Percentiles rank a stretch among this genome's conserved stretches.
Evolutionary conservation across 2,113 vertebrate genomes (phyloP).

Genomic region (Corythornis cristatus): DNA sequence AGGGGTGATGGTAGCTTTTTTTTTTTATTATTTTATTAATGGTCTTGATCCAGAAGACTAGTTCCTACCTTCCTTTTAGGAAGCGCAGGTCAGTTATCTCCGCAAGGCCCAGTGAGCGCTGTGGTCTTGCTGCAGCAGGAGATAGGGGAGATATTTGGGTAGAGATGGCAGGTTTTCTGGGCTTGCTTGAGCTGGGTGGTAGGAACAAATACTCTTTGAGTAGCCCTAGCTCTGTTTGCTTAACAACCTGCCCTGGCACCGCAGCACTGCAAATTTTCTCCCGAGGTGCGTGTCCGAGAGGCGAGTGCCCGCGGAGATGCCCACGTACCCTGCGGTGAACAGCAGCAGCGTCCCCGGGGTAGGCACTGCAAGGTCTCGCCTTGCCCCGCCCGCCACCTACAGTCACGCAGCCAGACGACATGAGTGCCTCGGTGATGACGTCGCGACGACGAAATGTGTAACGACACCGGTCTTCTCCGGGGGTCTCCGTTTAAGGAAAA

Average conservation of each 20-base stretch:
- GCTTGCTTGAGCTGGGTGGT: too few species aligned
- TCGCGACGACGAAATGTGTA: not conserved
- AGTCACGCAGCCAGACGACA: fast-evolving
- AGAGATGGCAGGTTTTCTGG: fast-evolving
- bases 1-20: fast-evolving
- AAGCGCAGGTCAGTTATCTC: fast-evolving
- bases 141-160: fast-evolving
- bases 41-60: not conserved
- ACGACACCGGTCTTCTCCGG: too few species aligned
- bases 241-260: fast-evolving
- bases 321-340: not conserved
- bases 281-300: fast-evolving
- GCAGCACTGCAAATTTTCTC: fast-evolving
- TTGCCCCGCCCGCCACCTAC: not conserved
- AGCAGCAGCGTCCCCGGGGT: not conserved
- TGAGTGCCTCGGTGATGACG: fast-evolving
- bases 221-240: too few species aligned
- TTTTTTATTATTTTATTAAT: not conserved
- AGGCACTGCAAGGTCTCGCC: too few species aligned
- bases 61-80: fast-evolving
- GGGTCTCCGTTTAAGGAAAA: too few species aligned
- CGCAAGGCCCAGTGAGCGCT: fast-evolving
- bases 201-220: fast-evolving
- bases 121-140: not conserved
- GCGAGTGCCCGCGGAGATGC: fast-evolving